Percentiles rank a stretch among this genome's conserved stretches.
phyloP scores from a whole-genome alignment of 2,797 vertebrate genomes.

The Chloroceryle amazona region DNA sequence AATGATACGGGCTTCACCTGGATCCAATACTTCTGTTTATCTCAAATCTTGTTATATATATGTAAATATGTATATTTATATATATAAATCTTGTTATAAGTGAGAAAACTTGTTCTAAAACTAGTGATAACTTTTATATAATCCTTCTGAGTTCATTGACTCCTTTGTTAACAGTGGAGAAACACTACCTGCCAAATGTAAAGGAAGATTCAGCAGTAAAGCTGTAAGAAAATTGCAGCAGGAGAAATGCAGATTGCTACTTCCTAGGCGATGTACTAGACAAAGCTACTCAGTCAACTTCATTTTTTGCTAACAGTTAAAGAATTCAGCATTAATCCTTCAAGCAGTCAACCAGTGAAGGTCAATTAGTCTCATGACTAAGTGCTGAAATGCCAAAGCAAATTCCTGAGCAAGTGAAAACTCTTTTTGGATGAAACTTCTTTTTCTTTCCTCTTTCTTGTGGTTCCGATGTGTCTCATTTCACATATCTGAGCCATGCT shows the following conservation, averaged over 20 bases:
- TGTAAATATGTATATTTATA: too few species aligned
- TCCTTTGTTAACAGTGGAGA: background rate
- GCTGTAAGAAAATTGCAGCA: background rate
- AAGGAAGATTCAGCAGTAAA: background rate
- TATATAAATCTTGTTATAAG: background rate
- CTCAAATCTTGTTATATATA: background rate
- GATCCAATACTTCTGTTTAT: background rate
- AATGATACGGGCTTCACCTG: background rate
- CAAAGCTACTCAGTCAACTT: background rate
- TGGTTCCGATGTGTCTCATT: conserved; percentile 17
- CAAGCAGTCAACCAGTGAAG: background rate
- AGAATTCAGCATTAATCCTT: background rate
- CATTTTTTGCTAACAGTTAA: background rate
- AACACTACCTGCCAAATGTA: background rate
- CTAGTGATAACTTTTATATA: background rate
- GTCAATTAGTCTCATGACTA: background rate
- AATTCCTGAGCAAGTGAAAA: conserved; percentile 27
- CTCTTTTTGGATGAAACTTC: background rate
- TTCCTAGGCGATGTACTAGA: background rate
- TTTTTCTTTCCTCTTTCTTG: background rate
- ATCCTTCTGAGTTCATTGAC: background rate
- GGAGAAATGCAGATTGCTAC: background rate
- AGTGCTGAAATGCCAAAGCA: conserved; percentile 13
- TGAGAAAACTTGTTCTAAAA: background rate
- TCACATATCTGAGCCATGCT: background rate